Evolutionary conservation across 2,113 vertebrate genomes (phyloP).

Genomic region (Columba janthina): DNA sequence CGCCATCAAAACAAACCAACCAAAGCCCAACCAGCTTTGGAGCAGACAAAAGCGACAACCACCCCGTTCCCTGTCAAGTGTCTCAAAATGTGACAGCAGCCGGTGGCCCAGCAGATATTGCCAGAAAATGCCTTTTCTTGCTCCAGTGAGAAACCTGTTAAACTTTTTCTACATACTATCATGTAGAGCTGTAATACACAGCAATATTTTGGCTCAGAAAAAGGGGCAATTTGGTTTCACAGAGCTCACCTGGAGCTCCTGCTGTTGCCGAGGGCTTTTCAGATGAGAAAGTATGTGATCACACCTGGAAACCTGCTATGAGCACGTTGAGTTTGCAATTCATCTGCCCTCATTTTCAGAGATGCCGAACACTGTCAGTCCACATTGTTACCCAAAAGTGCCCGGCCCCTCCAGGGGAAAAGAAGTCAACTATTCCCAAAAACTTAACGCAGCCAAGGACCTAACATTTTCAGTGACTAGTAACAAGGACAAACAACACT

Average conservation of each 20-base stretch:
- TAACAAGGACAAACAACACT: not conserved
- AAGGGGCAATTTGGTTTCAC: not conserved
- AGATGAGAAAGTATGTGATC: not conserved
- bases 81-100: not conserved
- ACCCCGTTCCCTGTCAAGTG: not conserved
- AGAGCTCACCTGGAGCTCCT: not conserved
- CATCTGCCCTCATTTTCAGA: not conserved
- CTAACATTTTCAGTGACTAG: not conserved
- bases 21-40: not conserved
- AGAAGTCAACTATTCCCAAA: not conserved
- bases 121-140: not conserved
- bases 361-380: not conserved
- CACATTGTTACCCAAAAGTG: not conserved
- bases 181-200: not conserved
- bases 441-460: not conserved
- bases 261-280: not conserved
- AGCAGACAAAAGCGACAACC: not conserved
- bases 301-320: not conserved
- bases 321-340: not conserved
- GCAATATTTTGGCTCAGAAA: not conserved
- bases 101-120: not conserved
- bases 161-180: rapidly evolving
- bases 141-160: not conserved
- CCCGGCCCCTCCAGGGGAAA: not conserved
- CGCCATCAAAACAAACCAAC: not conserved